Conservation (phyloP, 2,113 vertebrate genomes). For the Uropsilus gracilis region DNA sequence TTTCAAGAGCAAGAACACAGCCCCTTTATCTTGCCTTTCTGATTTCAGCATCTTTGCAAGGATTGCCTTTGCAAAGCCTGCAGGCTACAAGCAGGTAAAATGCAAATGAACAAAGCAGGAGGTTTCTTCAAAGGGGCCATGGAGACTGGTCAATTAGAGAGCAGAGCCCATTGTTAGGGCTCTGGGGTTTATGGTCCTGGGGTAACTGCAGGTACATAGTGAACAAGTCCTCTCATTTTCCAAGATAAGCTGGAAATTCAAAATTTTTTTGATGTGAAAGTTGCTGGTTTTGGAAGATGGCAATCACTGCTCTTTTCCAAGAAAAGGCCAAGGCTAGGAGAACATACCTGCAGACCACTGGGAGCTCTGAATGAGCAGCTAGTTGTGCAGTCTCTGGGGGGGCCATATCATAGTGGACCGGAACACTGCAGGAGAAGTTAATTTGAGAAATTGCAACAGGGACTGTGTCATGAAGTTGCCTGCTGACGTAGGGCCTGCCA, state of each 20-base stretch:
- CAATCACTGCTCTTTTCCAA: background rate
- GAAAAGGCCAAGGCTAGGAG: rapidly evolving
- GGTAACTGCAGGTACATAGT: background rate
- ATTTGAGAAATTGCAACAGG: background rate
- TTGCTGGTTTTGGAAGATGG: background rate
- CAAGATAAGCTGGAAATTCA: background rate
- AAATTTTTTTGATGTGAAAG: background rate
- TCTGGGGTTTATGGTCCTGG: background rate
- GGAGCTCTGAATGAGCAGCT: no score
- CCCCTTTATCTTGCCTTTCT: background rate
- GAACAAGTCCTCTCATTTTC: background rate
- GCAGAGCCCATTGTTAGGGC: no score
- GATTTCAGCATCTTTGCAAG: background rate
- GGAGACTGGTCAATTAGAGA: no score
- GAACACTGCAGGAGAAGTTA: background rate
- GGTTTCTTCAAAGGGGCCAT: background rate
- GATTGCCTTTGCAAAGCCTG: background rate
- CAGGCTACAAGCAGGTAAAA: background rate
- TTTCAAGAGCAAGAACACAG: background rate
- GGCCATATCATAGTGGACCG: rapidly evolving
- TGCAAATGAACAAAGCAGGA: background rate
- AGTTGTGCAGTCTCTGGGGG: background rate
- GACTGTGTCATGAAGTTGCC: background rate
- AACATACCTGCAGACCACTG: rapidly evolving
- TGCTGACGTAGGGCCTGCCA: no score